Percentiles rank a stretch among this genome's conserved stretches.
Conservation (phyloP, 2,113 vertebrate genomes). For the Garra rufa region DNA sequence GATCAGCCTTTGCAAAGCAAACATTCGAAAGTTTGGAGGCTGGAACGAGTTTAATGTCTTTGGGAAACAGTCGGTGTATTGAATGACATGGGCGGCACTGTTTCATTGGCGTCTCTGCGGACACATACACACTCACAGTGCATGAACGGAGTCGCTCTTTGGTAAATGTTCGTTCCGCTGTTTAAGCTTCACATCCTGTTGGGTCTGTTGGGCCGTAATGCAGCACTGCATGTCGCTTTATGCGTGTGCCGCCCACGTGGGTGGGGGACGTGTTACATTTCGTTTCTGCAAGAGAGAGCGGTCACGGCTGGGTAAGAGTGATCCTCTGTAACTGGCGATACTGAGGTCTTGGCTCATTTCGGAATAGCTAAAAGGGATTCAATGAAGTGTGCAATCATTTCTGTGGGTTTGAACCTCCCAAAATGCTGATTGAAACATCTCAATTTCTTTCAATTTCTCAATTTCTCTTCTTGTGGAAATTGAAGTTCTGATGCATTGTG, state of each 20-base stretch:
- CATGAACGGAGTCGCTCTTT: constrained; percentile 4
- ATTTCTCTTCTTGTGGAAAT: constrained; percentile 62
- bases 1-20: not conserved
- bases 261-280: constrained; percentile 31
- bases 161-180: constrained; percentile 38
- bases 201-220: constrained; percentile 66
- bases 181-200: constrained; percentile 37
- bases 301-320: constrained; percentile 53
- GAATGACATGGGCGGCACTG: constrained; percentile 40
- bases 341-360: constrained; percentile 51
- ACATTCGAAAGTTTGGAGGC: constrained; percentile 23
- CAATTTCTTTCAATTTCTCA: too few relatives aligned
- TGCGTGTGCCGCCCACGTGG: constrained; percentile 51
- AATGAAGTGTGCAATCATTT: constrained; percentile 19
- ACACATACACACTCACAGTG: not conserved
- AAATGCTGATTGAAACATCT: constrained; percentile 57
- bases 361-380: constrained; percentile 35
- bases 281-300: constrained; percentile 58
- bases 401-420: constrained; percentile 48
- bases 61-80: constrained; percentile 54
- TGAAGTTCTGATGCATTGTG: constrained; percentile 12
- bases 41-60: constrained; percentile 44
- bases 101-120: not conserved
- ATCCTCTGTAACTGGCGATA: constrained; percentile 18
- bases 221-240: constrained; percentile 68